Evolutionary conservation across 2,797 vertebrate genomes (phyloP).

Genomic region (Eulemur coronatus): DNA sequence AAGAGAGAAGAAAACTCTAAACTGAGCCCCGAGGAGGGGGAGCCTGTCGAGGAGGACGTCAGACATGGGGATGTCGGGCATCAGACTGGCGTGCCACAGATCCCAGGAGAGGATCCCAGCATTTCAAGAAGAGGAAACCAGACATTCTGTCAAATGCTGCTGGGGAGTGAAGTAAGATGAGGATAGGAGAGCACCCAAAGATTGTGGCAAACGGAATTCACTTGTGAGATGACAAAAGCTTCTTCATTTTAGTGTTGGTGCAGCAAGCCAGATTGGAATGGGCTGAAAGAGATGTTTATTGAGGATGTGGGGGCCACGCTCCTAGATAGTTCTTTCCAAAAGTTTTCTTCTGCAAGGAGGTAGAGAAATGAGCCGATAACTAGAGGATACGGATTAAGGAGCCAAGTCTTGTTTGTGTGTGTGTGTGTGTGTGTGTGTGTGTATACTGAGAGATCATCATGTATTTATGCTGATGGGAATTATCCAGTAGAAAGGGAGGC

Average conservation of each 20-base stretch:
- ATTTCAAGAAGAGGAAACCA: neutral
- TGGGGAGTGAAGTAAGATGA: neutral
- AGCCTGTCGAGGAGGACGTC: neutral
- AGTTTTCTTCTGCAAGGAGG: neutral
- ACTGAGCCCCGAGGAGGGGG: neutral
- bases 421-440: neutral
- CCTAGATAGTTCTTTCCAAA: neutral
- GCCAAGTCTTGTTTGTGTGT: neutral
- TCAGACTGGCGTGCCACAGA: neutral
- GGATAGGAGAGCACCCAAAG: neutral
- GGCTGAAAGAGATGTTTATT: neutral
- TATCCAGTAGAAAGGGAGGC: neutral
- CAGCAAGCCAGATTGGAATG: slow-evolving; percentile 32
- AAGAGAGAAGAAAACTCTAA: neutral
- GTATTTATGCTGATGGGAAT: neutral
- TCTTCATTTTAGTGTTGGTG: neutral
- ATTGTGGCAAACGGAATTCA: neutral
- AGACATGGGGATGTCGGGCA: neutral
- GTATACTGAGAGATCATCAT: neutral
- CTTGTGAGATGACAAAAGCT: neutral
- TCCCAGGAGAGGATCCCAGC: neutral
- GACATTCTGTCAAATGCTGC: neutral
- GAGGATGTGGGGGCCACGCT: neutral
- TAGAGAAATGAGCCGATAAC: neutral
- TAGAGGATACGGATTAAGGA: neutral